Conservation (phyloP, 2,797 vertebrate species). For the Diplodus sargus region DNA sequence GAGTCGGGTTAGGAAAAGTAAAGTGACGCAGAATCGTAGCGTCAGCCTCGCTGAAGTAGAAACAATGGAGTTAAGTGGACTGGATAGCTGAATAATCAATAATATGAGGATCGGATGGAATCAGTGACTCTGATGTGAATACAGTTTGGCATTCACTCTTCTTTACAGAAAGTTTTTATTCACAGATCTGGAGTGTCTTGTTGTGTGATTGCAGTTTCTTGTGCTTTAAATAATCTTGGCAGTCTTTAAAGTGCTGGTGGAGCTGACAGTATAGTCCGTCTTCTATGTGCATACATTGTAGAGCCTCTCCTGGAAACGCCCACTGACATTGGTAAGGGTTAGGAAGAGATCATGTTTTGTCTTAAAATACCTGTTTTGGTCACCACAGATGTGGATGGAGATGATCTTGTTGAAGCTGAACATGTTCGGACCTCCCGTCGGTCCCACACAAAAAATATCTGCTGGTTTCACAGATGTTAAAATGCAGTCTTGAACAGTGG, state of each 20-base stretch:
- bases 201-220: background rate
- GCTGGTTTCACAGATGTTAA: too few species aligned
- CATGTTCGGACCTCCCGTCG: too few species aligned
- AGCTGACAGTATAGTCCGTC: background rate
- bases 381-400: too few species aligned
- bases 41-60: conserved; percentile 46
- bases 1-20: background rate
- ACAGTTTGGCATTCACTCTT: background rate
- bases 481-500: too few species aligned
- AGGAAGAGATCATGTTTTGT: too few species aligned
- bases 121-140: background rate
- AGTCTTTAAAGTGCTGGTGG: background rate
- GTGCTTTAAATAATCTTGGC: background rate
- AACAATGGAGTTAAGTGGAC: conserved; percentile 58
- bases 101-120: background rate
- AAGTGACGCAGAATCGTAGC: conserved; percentile 44
- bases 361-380: too few species aligned
- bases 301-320: background rate
- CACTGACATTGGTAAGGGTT: background rate
- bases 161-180: background rate
- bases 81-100: conserved; percentile 7
- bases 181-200: background rate
- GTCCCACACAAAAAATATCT: too few species aligned
- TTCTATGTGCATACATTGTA: background rate
- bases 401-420: too few species aligned